Conservation (phyloP, 2,888 invertebrate genomes). For the Glyphotaelius pellucidus region DNA sequence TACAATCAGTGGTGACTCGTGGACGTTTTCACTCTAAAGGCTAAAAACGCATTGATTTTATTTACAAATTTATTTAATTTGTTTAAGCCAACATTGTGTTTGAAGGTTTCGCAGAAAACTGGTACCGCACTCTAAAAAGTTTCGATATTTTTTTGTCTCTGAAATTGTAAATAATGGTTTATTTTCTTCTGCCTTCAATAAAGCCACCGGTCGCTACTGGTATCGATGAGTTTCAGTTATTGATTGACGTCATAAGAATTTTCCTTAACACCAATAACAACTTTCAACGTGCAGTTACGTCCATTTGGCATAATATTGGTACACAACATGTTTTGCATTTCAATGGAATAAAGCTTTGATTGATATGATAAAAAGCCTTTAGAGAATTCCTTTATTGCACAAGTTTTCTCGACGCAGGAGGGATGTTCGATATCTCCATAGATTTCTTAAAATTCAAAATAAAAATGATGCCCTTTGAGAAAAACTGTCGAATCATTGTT, state of each 20-base stretch:
- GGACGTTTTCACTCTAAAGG: background rate
- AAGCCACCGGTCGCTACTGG: background rate
- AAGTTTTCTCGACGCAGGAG: background rate
- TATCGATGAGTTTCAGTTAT: background rate
- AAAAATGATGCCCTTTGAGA: background rate
- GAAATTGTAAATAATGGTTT: background rate
- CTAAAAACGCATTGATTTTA: background rate
- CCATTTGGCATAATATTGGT: background rate
- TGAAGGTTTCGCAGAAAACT: background rate
- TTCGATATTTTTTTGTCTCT: background rate
- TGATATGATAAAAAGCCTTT: background rate
- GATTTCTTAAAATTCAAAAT: background rate
- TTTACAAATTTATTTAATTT: background rate
- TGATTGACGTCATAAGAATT: background rate
- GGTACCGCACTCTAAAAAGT: background rate
- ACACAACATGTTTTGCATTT: background rate
- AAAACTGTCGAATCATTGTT: background rate
- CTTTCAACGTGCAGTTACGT: background rate
- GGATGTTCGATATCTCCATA: background rate
- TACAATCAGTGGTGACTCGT: background rate
- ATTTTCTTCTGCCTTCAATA: background rate
- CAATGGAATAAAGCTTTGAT: background rate
- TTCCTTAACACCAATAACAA: background rate
- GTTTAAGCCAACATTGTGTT: background rate
- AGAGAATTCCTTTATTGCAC: background rate